These are phyloP conservation scores for Schrankia costaestrigalis DNA, from an alignment of 2,888 invertebrate genomes.

Conservation along the genomic window DNA sequence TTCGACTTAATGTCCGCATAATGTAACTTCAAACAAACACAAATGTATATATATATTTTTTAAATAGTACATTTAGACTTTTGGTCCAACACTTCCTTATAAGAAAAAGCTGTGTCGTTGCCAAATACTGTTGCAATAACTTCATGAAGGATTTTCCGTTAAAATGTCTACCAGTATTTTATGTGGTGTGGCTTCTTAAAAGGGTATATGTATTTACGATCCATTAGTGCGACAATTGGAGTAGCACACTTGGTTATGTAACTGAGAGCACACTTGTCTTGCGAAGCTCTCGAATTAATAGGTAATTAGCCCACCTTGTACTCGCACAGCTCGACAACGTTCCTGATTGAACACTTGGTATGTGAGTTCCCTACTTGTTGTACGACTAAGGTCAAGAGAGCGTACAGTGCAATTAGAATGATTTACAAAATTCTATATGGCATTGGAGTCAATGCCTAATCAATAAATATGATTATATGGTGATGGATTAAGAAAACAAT, in stretches of 20 bases:
- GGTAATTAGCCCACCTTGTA: slow-evolving; percentile 48
- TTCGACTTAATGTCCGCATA: slow-evolving; percentile 19
- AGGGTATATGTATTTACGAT: slow-evolving; percentile 2
- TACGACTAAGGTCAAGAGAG: slow-evolving; percentile 9
- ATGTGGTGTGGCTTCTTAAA: no score
- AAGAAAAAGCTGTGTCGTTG: slow-evolving; percentile 12
- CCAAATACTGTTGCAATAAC: slow-evolving; percentile 17
- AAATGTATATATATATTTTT: slow-evolving; percentile 13
- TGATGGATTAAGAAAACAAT: no score
- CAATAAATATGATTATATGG: no score
- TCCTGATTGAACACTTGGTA: slow-evolving; percentile 20
- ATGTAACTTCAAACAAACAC: slow-evolving; percentile 12
- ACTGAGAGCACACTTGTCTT: slow-evolving; percentile 28
- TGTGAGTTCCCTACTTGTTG: slow-evolving; percentile 16
- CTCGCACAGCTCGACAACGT: slow-evolving; percentile 20
- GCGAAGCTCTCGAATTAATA: slow-evolving; percentile 44
- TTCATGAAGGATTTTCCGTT: not conserved
- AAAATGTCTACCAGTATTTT: no score
- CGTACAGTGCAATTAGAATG: no score
- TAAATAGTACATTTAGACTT: no score
- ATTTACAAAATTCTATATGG: no score
- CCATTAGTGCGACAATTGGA: slow-evolving; percentile 22
- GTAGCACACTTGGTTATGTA: slow-evolving; percentile 16
- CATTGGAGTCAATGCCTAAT: no score
- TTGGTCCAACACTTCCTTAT: not conserved